These are phyloP conservation scores for Graphium colonna DNA, from an alignment of 2,888 invertebrate genomes.

Conservation along the genomic window DNA sequence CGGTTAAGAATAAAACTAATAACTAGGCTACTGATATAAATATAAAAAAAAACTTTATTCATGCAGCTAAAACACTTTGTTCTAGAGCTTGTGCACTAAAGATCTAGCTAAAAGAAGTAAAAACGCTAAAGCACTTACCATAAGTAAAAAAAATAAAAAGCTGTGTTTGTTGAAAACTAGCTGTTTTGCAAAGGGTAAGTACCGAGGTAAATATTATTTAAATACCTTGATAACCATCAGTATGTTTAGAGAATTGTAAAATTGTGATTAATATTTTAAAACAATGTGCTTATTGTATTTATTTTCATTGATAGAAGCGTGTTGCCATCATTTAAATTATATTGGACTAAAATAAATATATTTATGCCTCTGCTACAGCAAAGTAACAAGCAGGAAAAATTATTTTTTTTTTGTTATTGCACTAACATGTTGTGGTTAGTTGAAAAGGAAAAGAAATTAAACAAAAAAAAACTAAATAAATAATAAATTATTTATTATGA, in stretches of 20 bases:
- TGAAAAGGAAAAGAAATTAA: slow-evolving; percentile 31
- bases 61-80: not conserved
- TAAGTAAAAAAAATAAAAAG: not conserved
- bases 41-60: not conserved
- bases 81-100: not conserved
- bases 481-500: slow-evolving; percentile 65
- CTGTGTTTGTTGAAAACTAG: not conserved
- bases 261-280: too few relatives aligned
- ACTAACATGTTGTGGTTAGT: too few relatives aligned
- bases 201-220: too few relatives aligned
- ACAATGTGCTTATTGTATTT: too few relatives aligned
- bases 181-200: too few relatives aligned
- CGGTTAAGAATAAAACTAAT: too few relatives aligned
- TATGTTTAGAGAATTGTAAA: too few relatives aligned
- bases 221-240: too few relatives aligned
- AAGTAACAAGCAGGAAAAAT: not conserved
- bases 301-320: not conserved
- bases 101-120: not conserved
- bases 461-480: slow-evolving; percentile 49
- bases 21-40: too few relatives aligned
- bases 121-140: not conserved
- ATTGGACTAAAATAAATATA: too few relatives aligned
- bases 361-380: not conserved
- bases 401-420: too few relatives aligned
- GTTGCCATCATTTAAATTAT: not conserved